phyloP scores from a whole-genome alignment of 2,888 invertebrate species.

The Hemicrepidius hirtus region DNA sequence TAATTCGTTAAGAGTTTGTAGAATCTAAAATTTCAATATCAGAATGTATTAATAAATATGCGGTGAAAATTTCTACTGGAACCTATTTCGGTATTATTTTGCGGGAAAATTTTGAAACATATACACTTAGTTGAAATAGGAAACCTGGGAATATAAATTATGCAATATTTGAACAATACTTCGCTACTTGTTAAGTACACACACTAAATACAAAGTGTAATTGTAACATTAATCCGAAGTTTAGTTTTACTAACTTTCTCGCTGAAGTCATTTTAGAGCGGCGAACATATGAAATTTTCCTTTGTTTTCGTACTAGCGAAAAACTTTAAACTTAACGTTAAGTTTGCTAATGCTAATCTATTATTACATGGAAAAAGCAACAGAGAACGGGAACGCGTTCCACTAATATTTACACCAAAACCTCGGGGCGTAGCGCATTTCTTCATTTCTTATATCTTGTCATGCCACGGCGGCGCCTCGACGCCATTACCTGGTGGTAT shows the following conservation, averaged over 20 bases:
- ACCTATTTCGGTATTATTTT: conserved; percentile 4
- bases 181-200: conserved; percentile 31
- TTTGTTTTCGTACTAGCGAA: conserved; percentile 11
- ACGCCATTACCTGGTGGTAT: conserved; percentile 54
- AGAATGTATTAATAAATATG: too few species aligned
- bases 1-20: too few species aligned
- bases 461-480: conserved; percentile 50
- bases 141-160: conserved; percentile 25
- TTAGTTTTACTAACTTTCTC: conserved; percentile 5
- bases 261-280: conserved; percentile 2
- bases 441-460: conserved; percentile 12
- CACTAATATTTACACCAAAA: conserved; percentile 21
- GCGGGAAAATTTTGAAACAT: conserved; percentile 22
- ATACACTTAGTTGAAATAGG: conserved; percentile 1
- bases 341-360: conserved; percentile 22
- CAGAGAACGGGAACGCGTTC: conserved; percentile 12
- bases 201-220: conserved; percentile 11
- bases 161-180: conserved; percentile 32
- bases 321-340: conserved; percentile 17
- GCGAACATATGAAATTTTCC: conserved; percentile 11
- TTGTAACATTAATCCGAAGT: conserved; percentile 23
- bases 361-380: conserved; percentile 24
- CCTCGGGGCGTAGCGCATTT: conserved; percentile 21
- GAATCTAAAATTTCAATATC: too few species aligned
- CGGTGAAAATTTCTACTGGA: conserved; percentile 2